A percentile compares a stretch with the other conserved stretches of the same genome.
Evolutionary conservation across 2,113 vertebrate genomes (phyloP).

Genomic region (Eretmochelys imbricata): DNA sequence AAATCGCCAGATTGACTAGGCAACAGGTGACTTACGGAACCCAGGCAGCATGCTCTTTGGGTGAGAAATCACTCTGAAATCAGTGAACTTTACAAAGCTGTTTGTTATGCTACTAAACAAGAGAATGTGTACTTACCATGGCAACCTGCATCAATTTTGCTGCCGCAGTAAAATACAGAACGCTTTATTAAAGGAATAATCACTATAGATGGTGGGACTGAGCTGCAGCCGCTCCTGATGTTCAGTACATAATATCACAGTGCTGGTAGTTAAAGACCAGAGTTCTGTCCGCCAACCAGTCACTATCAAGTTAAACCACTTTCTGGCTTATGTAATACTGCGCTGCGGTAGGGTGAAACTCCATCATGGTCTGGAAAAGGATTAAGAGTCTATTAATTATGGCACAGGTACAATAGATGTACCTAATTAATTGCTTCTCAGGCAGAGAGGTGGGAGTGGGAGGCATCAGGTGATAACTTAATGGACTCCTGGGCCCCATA

Average conservation of each 20-base stretch:
- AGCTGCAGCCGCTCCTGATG: background rate
- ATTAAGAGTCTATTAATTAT: background rate
- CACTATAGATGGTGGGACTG: background rate
- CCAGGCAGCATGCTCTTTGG: constrained; percentile 39
- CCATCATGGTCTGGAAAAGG: background rate
- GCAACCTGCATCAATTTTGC: constrained; percentile 68
- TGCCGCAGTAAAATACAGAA: constrained; percentile 56
- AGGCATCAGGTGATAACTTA: background rate
- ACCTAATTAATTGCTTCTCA: background rate
- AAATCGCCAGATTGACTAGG: constrained; percentile 74
- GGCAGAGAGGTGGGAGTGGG: background rate
- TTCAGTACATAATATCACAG: background rate
- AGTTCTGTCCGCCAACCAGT: background rate
- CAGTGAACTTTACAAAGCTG: constrained; percentile 74
- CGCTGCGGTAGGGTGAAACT: background rate
- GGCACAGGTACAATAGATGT: background rate
- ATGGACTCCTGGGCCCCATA: background rate
- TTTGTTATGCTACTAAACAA: constrained; percentile 69
- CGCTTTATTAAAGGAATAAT: constrained; percentile 65
- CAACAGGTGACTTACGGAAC: constrained; percentile 71
- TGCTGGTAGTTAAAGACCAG: background rate
- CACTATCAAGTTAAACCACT: background rate
- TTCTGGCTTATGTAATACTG: background rate
- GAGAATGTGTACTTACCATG: constrained; percentile 70
- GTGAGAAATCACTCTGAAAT: constrained; percentile 68